Evolutionary conservation across 1,140 invertebrate genomes (phyloP).

Genomic region (Cyclina sinensis): DNA sequence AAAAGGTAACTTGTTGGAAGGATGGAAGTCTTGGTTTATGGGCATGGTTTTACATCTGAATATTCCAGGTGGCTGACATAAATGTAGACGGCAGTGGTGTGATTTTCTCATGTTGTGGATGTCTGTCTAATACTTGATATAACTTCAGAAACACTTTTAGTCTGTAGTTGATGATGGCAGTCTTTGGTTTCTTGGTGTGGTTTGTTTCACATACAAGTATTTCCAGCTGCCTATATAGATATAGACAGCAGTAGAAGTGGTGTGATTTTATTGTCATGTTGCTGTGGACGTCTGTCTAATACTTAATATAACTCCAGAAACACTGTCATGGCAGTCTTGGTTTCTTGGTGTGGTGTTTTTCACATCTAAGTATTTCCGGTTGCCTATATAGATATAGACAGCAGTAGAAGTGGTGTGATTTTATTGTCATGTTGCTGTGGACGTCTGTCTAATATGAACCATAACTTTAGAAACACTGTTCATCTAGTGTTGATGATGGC

Average conservation of each 20-base stretch:
- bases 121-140: too few species aligned
- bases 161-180: too few species aligned
- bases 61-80: neutral
- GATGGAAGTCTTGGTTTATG: too few species aligned
- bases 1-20: too few species aligned
- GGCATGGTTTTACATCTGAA: neutral
- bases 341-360: neutral
- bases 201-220: neutral
- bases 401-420: constrained; percentile 16
- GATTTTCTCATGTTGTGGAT: too few species aligned
- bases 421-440: neutral
- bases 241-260: constrained; percentile 19
- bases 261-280: constrained; percentile 12
- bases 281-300: neutral
- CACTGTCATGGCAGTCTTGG: neutral
- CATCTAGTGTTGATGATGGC: neutral
- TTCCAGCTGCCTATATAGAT: neutral
- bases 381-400: constrained; percentile 14
- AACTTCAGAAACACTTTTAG: too few species aligned
- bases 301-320: neutral
- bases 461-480: too few species aligned
- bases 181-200: neutral
- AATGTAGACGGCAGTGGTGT: constrained; percentile 8
- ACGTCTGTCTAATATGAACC: neutral
- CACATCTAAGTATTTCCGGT: neutral